Evolutionary conservation across 2,888 invertebrate species (phyloP).

Genomic region (Chymomyza fuscimana): DNA sequence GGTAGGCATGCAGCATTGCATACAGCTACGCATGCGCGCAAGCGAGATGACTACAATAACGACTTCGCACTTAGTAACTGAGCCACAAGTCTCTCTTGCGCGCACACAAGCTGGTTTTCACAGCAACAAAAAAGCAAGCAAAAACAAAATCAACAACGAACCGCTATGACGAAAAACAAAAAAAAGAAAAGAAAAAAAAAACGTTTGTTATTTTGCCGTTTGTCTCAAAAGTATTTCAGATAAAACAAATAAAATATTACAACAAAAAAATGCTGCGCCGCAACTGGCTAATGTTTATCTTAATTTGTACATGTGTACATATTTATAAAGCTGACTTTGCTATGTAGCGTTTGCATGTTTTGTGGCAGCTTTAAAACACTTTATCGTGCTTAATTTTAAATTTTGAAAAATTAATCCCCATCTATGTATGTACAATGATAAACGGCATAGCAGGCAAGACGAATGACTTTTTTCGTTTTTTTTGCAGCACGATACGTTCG

Average conservation of each 20-base stretch:
- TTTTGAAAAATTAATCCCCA: not conserved
- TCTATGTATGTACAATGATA: constrained; percentile 9
- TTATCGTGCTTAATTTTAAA: not conserved
- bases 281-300: constrained; percentile 51
- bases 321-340: not conserved
- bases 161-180: constrained; percentile 28
- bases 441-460: not conserved
- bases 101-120: constrained; percentile 52
- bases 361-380: not conserved
- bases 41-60: constrained; percentile 52
- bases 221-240: constrained; percentile 51
- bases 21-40: constrained; percentile 59
- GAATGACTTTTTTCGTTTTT: not conserved
- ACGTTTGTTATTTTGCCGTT: constrained; percentile 55
- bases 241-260: constrained; percentile 50
- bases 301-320: constrained; percentile 29
- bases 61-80: not conserved
- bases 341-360: not conserved
- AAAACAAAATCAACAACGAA: constrained; percentile 15
- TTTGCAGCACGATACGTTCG: not conserved
- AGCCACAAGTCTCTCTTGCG: not conserved
- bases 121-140: constrained; percentile 21
- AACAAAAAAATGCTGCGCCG: constrained; percentile 25
- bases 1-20: constrained; percentile 1
- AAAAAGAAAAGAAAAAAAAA: constrained; percentile 20